Base-by-base conservation (phyloP, 2,888 invertebrate species). In the Lucinisca nassula region DNA sequence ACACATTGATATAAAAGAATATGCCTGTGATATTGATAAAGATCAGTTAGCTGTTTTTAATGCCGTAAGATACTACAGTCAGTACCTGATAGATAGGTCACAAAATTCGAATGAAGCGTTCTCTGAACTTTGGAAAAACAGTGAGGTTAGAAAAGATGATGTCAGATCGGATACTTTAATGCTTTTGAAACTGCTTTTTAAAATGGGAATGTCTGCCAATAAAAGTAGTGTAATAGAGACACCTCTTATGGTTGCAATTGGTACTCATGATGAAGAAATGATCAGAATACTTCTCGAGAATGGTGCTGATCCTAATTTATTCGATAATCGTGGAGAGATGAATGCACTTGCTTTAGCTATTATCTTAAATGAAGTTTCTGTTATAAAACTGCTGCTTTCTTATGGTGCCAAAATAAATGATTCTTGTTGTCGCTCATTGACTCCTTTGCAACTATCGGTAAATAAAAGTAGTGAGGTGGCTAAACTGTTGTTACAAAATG, bases 361-460 rank as follows among this genome's bases (percentile, higher is more conserved):
- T 30, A 90, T 92, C 61, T 78, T 91, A 21, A 92, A 92, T 84
- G 90, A 92, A 80, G 88, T 88, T 1, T 40, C 86, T 6, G 77
- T 92, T 38, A 84, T 92, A 6, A 91, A 92, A 80, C 80, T 91
- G 35, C 80, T 92, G 24, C 72, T 92, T 14, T 88, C 90, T 1
- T 89, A 89, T 75, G 88, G 91, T 38, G 87, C 88, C 0, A 88
- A 88, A 55, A 82, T 92, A 10, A 92, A 92, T 77, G 79, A 82
- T 0, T 76, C 87, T 12, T 92, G 92, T 73, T 92, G 92, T 75
- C 86, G 90, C 12, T 76, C 76, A 17, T 80, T 92, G 30, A 90
- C 91, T 4, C 92, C 92, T 8, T 78, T 92, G 30, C 92, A 92
- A 77, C 86, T 92, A 30, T 88, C 92, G 21, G 85, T 92, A 83